A percentile compares a stretch with the other conserved stretches of the same genome.
phyloP scores from a whole-genome alignment of 2,888 invertebrate species.

The Meandrusa payeni region DNA sequence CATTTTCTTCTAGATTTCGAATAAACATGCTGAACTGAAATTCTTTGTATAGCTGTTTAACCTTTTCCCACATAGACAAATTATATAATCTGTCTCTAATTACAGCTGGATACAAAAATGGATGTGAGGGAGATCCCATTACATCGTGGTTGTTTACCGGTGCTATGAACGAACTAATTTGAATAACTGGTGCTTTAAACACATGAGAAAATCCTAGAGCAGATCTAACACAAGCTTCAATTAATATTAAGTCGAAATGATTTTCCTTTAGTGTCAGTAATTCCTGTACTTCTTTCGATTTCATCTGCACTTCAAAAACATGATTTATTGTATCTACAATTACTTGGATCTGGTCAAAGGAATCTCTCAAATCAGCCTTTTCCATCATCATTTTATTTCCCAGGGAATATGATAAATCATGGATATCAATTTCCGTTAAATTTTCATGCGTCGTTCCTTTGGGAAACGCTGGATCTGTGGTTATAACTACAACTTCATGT shows the following conservation, averaged over 20 bases:
- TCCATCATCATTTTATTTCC: not conserved
- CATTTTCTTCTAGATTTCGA: constrained; percentile 1
- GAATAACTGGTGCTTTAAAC: constrained; percentile 33
- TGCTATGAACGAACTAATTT: constrained; percentile 31
- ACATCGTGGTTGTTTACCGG: constrained; percentile 13
- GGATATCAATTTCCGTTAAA: constrained; percentile 38
- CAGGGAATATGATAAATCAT: constrained; percentile 30
- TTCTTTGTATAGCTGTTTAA: constrained; percentile 30
- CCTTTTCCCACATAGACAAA: constrained; percentile 38
- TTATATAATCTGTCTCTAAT: constrained; percentile 33
- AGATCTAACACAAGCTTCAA: constrained; percentile 30
- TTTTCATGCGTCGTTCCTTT: not conserved
- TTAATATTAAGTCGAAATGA: constrained; percentile 31
- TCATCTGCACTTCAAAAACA: constrained; percentile 34
- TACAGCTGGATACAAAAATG: constrained; percentile 37
- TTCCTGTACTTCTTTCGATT: constrained; percentile 31
- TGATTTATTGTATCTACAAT: constrained; percentile 20
- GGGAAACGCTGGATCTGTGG: not conserved
- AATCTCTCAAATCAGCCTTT: constrained; percentile 13
- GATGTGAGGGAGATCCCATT: constrained; percentile 33
- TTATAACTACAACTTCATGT: constrained; percentile 1
- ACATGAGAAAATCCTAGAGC: constrained; percentile 28
- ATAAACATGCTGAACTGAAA: constrained; percentile 1
- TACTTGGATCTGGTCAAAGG: constrained; percentile 25
- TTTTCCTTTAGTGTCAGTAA: constrained; percentile 32